These are phyloP conservation scores for Aphelocoma californica DNA, from an alignment of 2,797 vertebrate genomes.

Conservation along the genomic window DNA sequence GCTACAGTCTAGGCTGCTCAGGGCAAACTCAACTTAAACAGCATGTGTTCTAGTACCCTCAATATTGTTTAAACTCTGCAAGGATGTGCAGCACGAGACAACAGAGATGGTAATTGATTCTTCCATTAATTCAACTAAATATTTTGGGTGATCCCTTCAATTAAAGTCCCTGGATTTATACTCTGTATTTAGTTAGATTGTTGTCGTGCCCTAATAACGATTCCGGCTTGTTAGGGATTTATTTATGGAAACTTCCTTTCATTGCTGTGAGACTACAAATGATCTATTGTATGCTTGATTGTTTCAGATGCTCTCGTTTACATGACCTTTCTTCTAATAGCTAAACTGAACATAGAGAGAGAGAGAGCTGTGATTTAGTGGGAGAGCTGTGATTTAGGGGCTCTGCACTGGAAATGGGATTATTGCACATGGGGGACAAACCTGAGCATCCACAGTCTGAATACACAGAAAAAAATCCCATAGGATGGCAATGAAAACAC, in stretches of 20 bases:
- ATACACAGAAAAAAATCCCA: neutral
- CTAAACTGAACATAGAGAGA: neutral
- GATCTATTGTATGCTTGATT: neutral
- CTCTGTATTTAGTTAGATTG: neutral
- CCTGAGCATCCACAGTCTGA: neutral
- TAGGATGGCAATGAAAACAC: neutral
- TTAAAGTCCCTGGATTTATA: neutral
- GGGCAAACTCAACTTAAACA: neutral
- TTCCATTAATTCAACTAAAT: neutral
- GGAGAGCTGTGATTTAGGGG: neutral
- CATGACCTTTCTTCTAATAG: neutral
- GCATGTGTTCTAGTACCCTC: neutral
- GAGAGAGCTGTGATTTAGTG: neutral
- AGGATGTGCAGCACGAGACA: neutral
- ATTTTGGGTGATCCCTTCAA: neutral
- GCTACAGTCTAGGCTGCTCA: neutral
- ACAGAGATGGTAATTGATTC: neutral
- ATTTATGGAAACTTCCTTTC: neutral
- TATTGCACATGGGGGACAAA: neutral
- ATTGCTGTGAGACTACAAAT: neutral
- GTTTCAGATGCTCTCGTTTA: constrained; percentile 6
- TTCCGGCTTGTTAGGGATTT: neutral
- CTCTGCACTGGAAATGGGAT: neutral
- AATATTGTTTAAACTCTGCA: neutral
- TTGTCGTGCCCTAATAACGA: neutral